Base-by-base conservation (phyloP, 2,888 invertebrate species). In the Ophioninae sp. region DNA sequence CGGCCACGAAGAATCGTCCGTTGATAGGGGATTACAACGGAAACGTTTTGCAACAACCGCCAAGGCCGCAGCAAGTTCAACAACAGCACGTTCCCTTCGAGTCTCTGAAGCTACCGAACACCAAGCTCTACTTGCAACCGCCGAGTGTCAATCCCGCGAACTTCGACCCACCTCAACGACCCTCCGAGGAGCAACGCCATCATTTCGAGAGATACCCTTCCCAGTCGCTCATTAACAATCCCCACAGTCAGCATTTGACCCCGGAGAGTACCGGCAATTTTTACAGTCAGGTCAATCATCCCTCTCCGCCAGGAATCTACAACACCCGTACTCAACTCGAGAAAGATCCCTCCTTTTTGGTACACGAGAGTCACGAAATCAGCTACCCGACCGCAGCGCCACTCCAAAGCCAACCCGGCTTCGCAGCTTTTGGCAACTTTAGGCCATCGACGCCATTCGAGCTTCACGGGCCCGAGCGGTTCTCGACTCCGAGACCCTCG, bases 281-380 rank as follows among this genome's bases (percentile, higher is more conserved):
- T 79, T 92, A 88, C 82, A 90, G 89, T 50, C 90, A 90, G 65
- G 86, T 90, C 2, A 90, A 89, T 61, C 91, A 92, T 69, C 89
- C 89, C 0, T 17, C 88, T 0, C 88, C 88, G n/a, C 85, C 86
- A 17, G 23, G 17, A n/a, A 30, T 30, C 23, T 91, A 89, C 76
- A 91, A 91, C 76, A 86, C 89, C 0, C 88, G 85, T 6, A 83
- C 83, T 0, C 44, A 44, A 44, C 90, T 87, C 83, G 92, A 92
- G 74, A 87, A 91, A 23, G 90, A 92, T 70, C 92, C 91, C 0
- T 87, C 90, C 6, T 92, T 90, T 70, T 80, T 92, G 20, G 90
- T 92, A 0, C 91, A 92, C 86, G 92, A 92, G 82, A 92, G 91
- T 30, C 92, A 92, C 76, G 92, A 92, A 69, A 84, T 91, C n/a